Conservation (phyloP, 2,888 invertebrate species). For the Drosophila pegasa region DNA sequence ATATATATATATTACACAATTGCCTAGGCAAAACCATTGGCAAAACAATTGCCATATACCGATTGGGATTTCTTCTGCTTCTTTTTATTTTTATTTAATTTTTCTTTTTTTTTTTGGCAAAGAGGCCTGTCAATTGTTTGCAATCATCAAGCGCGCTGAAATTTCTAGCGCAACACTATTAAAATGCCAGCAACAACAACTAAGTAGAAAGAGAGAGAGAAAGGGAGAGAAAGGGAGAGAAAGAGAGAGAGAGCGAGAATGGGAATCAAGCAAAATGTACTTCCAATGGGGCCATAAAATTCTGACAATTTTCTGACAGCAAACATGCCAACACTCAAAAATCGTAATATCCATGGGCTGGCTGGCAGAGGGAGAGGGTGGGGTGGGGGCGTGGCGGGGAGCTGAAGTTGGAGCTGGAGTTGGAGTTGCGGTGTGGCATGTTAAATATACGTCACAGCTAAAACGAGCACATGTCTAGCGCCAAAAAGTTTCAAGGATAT, state of each 20-base stretch:
- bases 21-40: constrained; percentile 2
- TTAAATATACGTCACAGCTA: constrained; percentile 75
- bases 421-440: constrained; percentile 79
- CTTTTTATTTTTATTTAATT: too few relatives aligned
- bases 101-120: constrained; percentile 14
- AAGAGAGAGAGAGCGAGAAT: neutral
- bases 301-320: constrained; percentile 81
- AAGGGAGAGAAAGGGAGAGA: neutral
- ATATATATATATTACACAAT: neutral
- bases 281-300: constrained; percentile 70
- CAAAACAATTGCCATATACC: constrained; percentile 45
- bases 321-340: constrained; percentile 80
- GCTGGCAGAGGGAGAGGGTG: too few relatives aligned
- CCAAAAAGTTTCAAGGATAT: constrained; percentile 77
- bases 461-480: constrained; percentile 75
- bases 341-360: constrained; percentile 63
- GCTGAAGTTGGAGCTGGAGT: constrained; percentile 22
- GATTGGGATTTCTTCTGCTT: constrained; percentile 45
- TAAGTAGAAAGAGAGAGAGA: constrained; percentile 2
- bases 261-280: constrained; percentile 30
- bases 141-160: constrained; percentile 77
- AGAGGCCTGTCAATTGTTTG: constrained; percentile 73
- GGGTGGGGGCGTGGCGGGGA: neutral
- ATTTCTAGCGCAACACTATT: constrained; percentile 58
- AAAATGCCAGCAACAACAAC: constrained; percentile 25